Conservation (phyloP, 2,113 vertebrate species). For the Ivindomyrus marchei region DNA sequence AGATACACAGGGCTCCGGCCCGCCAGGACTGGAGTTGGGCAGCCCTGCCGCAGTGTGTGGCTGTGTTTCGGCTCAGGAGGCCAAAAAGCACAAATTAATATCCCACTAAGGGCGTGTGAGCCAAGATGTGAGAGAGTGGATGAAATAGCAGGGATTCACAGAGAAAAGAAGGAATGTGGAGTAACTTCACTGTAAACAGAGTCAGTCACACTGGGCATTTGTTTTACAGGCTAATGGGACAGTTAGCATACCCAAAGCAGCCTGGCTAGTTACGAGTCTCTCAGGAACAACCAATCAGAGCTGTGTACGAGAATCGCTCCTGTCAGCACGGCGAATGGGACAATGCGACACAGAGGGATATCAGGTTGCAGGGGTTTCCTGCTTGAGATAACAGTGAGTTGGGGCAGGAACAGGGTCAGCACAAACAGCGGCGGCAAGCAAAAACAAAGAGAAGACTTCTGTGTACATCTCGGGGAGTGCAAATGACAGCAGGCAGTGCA, state of each 20-base stretch:
- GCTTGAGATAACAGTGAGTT: not conserved
- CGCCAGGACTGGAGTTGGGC: too few relatives aligned
- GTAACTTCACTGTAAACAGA: not conserved
- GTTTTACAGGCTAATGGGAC: not conserved
- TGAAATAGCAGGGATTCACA: not conserved
- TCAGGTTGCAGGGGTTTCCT: not conserved
- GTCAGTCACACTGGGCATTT: not conserved
- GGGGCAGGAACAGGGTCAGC: not conserved
- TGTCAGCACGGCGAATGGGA: not conserved
- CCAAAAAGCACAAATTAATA: constrained; percentile 21
- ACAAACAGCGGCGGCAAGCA: not conserved
- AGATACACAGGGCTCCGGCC: too few relatives aligned
- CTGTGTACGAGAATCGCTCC: not conserved
- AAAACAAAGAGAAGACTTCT: not conserved
- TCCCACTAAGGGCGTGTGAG: constrained; percentile 17
- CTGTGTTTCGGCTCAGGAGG: not conserved
- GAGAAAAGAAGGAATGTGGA: not conserved
- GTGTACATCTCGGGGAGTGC: not conserved
- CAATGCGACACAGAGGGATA: not conserved
- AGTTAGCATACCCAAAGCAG: not conserved
- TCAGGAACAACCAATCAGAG: not conserved
- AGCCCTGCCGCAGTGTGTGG: not conserved
- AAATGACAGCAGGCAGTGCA: not conserved
- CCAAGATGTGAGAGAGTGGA: not conserved
- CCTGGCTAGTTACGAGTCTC: not conserved